Conservation (phyloP, 2,797 vertebrate species). For the Tamandua tetradactyla region DNA sequence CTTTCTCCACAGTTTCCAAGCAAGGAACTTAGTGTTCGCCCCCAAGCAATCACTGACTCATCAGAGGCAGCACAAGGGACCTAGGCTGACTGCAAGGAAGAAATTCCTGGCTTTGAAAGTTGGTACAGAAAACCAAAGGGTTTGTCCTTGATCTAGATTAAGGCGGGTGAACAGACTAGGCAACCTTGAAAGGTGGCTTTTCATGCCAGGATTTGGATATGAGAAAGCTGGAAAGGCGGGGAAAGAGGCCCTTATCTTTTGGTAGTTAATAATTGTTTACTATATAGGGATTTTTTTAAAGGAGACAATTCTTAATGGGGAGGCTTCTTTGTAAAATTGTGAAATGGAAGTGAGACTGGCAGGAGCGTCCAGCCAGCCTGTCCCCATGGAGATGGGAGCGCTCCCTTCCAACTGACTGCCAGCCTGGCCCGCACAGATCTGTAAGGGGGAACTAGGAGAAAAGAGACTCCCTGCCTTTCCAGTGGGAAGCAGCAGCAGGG, state of each 20-base stretch:
- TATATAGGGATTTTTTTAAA: too few relatives aligned
- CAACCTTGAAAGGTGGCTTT: background rate
- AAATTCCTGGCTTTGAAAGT: background rate
- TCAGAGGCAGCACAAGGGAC: background rate
- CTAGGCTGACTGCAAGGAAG: background rate
- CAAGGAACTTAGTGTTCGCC: accelerated
- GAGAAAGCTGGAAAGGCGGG: background rate
- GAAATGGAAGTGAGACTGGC: background rate
- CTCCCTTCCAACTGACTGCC: background rate
- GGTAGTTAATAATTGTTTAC: background rate
- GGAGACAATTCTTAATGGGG: background rate
- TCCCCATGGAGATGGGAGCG: background rate
- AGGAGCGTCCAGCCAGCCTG: background rate
- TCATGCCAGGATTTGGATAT: background rate
- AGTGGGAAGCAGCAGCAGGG: background rate
- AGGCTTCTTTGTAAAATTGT: background rate
- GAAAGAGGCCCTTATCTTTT: background rate
- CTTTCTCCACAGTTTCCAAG: background rate
- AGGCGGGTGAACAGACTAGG: accelerated
- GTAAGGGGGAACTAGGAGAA: background rate
- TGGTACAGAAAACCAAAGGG: background rate
- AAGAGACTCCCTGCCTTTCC: background rate
- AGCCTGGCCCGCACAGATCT: background rate
- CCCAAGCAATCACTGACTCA: background rate
- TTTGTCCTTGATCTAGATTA: too few relatives aligned